phyloP scores from a whole-genome alignment of 2,888 invertebrate species.

The Scaptomyza parva region DNA sequence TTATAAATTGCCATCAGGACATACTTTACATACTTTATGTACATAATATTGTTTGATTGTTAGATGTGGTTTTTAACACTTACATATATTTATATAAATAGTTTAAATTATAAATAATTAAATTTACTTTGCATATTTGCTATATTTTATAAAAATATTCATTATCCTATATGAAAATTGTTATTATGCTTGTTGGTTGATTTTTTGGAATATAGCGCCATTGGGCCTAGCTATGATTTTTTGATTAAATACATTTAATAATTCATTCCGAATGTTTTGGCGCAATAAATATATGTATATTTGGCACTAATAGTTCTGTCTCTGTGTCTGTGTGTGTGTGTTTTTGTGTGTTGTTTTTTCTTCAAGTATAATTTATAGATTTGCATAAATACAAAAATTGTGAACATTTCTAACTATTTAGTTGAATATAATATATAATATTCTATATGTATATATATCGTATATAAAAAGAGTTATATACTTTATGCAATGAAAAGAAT shows the following conservation, averaged over 20 bases:
- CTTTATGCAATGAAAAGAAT: conserved; percentile 39
- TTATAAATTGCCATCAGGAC: conserved; percentile 42
- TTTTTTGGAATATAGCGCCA: conserved; percentile 48
- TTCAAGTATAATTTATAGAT: conserved; percentile 16
- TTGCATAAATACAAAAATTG: conserved; percentile 52
- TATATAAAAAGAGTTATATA: conserved; percentile 28
- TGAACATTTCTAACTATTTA: conserved; percentile 47
- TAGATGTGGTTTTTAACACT: background rate
- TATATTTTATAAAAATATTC: conserved; percentile 72
- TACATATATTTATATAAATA: conserved; percentile 41
- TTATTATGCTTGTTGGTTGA: conserved; percentile 31
- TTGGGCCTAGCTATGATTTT: conserved; percentile 37
- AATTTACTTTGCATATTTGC: conserved; percentile 58
- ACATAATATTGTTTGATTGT: conserved; percentile 30
- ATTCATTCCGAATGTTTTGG: conserved; percentile 63
- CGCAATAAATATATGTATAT: conserved; percentile 62
- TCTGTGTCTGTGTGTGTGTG: conserved; percentile 9
- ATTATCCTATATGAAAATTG: conserved; percentile 42
- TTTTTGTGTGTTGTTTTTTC: conserved; percentile 7
- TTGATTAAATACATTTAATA: conserved; percentile 37
- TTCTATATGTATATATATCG: conserved; percentile 25
- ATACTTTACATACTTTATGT: conserved; percentile 33
- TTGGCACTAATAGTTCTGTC: conserved; percentile 76
- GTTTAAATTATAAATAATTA: conserved; percentile 48
- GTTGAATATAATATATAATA: conserved; percentile 29